Evolutionary conservation across 2,113 vertebrate genomes (phyloP), one percentile per base, ranked within the genome.

Genomic region (Lepus europaeus): DNA sequence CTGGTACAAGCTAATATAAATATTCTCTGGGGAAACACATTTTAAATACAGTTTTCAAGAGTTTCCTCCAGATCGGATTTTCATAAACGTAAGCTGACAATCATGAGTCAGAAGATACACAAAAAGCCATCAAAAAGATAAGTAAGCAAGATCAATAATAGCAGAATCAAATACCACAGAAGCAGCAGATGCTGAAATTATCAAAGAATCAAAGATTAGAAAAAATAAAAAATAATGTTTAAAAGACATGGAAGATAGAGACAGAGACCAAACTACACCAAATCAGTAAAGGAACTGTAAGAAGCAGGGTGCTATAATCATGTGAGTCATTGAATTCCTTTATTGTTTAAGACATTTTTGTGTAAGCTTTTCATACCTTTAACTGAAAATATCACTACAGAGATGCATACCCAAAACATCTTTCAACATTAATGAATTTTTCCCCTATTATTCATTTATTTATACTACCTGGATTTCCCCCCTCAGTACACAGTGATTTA

Each of bases 71-170:
- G 23, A 76, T 61, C 69, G 10, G 3, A 11, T 61, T 70, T 10
- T 73, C 39, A 9, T 51, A 89, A 94, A 70, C 70, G 89, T 36
- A 31, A 96, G 13, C 16, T 93, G 29, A 80, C 23, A 89, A 80
- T 56, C 4, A 70, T 70, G 85, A 80, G 33, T 92, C 51, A 59
- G 16, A 91, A 83, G 81, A 81, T 10, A 70, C 31, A 16, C 49
- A 68, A 93, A 63, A 76, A 92, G 51, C 36, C 70, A 79, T 27
- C 19, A 95, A 82, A 9, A 73, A 78, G 39, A 81, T 51, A 20
- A 92, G 12, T 64, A 31, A 83, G 39, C 31, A 95, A 36, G 89
- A 68, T 53, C 5, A 6, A 53, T 88, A 93, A 27, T 1, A 59
- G 19, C 27, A 78, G 20, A 88, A n/a, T 74, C 29, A 85, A 89